Percentiles rank a stretch among this genome's conserved stretches.
Evolutionary conservation across 2,888 invertebrate species (phyloP).

Genomic region (Apodemia hepburni): DNA sequence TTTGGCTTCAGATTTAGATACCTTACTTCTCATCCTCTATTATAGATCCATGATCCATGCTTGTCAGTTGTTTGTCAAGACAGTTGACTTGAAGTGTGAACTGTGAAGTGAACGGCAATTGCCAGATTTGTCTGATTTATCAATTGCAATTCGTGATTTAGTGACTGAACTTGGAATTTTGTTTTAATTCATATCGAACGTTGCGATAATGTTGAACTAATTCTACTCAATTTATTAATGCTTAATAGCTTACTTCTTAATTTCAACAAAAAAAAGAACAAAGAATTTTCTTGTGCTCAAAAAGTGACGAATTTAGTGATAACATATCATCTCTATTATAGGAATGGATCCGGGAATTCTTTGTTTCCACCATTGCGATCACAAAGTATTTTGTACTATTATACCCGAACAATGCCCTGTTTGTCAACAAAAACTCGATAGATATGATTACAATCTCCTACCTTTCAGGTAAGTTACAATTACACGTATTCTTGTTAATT

Average conservation of each 20-base stretch:
- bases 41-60: no score
- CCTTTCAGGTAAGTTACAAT: constrained; percentile 84
- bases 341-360: constrained; percentile 89
- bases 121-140: not conserved
- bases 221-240: not conserved
- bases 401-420: constrained; percentile 90
- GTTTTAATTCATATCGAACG: not conserved
- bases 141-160: not conserved
- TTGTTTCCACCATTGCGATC: constrained; percentile 94
- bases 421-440: constrained; percentile 81
- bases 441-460: constrained; percentile 83
- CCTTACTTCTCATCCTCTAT: no score
- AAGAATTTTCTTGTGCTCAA: not conserved
- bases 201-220: not conserved
- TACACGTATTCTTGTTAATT: constrained; percentile 13
- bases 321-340: constrained; percentile 12
- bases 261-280: not conserved
- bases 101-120: not conserved
- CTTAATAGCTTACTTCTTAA: not conserved
- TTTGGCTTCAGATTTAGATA: no score
- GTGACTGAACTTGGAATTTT: not conserved
- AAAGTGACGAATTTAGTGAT: constrained; percentile 6
- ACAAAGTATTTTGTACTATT: constrained; percentile 90
- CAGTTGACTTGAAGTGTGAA: not conserved
- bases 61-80: no score